Evolutionary conservation across 1,140 invertebrate species (phyloP), one percentile per base, ranked within the genome.

Genomic region (Caerostris darwini): DNA sequence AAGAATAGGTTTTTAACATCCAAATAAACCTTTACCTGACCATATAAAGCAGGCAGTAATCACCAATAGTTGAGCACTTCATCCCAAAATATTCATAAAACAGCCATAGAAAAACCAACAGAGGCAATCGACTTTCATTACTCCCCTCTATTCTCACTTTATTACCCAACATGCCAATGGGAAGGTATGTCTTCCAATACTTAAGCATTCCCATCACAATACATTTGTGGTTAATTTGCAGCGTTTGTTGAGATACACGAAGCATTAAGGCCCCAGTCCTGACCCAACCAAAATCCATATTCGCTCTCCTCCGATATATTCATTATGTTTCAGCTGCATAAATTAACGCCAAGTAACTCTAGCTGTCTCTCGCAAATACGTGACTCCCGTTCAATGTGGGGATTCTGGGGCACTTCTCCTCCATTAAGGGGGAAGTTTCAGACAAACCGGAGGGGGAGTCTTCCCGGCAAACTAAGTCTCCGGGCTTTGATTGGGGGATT

Each of bases 401-500:
- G n/a, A 34, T 81, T 67, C 3, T n/a, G 12, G 12, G 12, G 64
- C 64, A 67, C 3, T 14, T 6, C 64, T 67, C 12, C n/a, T 67
- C 64, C 64, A 67, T 67, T 67, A 67, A 67, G 64, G 12, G n/a
- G 64, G 64, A 3, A 14, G 64, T 67, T 12, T 67, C 34, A 34
- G 34, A 34, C 34, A 34, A 34, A 34, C 34, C 34, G 34, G 34
- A 34, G 34, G 34, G 64, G 83, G 83, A 59, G 17, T 85, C 34
- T 59, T 19, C 58, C 17, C 17, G 83, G 83, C 53, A 56, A 58
- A 57, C 83, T 85, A 85, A 85, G 83, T 85, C 56, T 58, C 83
- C 56, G 19, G 83, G 57, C 83, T 85, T 59, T 85, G 83, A 85
- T 85, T 85, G 53, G 83, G 83, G 56, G 56, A 85, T 85, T 58